phyloP scores from a whole-genome alignment of 23 tunicate species.

The Corella eumyota region DNA sequence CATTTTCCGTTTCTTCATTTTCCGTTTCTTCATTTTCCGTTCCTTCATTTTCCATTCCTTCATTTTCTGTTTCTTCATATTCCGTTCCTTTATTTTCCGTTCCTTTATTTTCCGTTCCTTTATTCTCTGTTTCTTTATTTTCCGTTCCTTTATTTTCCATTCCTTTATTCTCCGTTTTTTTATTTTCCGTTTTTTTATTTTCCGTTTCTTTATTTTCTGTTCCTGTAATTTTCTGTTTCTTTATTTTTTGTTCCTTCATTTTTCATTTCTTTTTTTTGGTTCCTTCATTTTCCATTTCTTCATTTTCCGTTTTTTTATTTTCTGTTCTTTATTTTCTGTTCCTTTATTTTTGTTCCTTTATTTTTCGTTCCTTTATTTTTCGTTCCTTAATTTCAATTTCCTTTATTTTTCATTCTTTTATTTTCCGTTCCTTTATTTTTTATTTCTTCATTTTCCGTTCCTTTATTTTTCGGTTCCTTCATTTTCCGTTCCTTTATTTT shows the following conservation, averaged over 20 bases:
- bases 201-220: not conserved
- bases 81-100: not conserved
- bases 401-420: too few species aligned
- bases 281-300: too few species aligned
- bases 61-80: not conserved
- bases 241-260: too few species aligned
- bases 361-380: not conserved
- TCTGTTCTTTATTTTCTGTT: constrained; percentile 30
- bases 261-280: too few species aligned
- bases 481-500: not conserved
- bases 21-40: too few species aligned
- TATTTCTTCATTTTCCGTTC: not conserved
- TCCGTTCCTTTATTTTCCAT: too few species aligned
- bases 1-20: not conserved
- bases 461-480: not conserved
- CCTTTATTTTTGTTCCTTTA: too few species aligned
- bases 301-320: not conserved
- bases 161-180: too few species aligned
- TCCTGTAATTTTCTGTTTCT: too few species aligned
- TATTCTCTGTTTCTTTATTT: too few species aligned
- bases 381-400: not conserved
- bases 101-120: not conserved
- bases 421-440: too few species aligned
- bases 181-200: not conserved
- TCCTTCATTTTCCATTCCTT: too few species aligned